These are phyloP conservation scores for Teinopalpus imperialis DNA, from an alignment of 2,888 invertebrate genomes.

Conservation along the genomic window DNA sequence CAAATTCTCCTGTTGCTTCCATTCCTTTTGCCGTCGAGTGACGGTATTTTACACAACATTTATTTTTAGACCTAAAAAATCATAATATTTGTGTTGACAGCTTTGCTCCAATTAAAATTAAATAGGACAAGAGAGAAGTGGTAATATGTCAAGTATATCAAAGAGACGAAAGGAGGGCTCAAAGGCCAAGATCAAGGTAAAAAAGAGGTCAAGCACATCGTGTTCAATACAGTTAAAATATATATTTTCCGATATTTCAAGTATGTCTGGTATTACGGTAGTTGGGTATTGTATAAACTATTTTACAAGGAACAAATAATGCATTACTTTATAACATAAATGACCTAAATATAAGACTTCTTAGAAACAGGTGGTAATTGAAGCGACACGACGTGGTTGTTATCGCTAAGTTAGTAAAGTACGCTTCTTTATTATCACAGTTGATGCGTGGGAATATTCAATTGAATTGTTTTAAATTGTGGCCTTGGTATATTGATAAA, in stretches of 20 bases:
- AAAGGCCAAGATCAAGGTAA: constrained; percentile 79
- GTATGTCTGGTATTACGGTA: too few species aligned
- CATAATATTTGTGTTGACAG: constrained; percentile 27
- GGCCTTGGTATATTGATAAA: too few species aligned
- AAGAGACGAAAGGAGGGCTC: constrained; percentile 75
- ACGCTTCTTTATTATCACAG: too few species aligned
- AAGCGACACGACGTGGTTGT: constrained; percentile 1
- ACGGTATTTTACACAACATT: constrained; percentile 15
- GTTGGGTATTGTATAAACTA: too few species aligned
- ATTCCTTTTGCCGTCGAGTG: constrained; percentile 13
- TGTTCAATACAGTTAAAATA: constrained; percentile 35
- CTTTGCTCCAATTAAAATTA: constrained; percentile 3
- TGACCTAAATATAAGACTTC: background rate
- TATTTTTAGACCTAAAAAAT: constrained; percentile 22
- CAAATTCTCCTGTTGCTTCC: constrained; percentile 19
- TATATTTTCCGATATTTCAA: too few species aligned
- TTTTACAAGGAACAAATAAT: too few species aligned
- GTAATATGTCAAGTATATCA: constrained; percentile 77
- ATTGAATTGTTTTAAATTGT: too few species aligned
- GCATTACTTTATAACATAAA: too few species aligned
- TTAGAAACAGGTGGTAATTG: constrained; percentile 10
- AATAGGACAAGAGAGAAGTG: constrained; percentile 7
- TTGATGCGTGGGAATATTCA: too few species aligned
- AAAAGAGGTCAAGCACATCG: constrained; percentile 47
- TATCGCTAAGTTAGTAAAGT: too few species aligned